A percentile compares a stretch with the other conserved stretches of the same genome.
These are phyloP conservation scores for Characodon lateralis DNA, from an alignment of 2,797 vertebrate species.

Conservation along the genomic window DNA sequence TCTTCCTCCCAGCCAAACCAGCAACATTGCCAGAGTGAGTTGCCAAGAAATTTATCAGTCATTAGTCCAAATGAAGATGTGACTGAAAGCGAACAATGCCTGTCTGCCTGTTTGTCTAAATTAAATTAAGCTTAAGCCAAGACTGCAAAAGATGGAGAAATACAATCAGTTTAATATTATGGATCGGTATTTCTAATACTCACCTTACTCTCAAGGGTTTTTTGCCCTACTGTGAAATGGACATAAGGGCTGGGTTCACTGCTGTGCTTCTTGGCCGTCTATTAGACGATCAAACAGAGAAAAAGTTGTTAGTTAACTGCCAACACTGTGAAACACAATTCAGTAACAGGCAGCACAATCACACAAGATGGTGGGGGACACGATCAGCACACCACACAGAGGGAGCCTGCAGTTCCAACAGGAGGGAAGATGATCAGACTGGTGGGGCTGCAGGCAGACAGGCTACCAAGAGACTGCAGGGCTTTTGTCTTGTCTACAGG, in stretches of 20 bases:
- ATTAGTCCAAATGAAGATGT: not conserved
- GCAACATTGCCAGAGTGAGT: not conserved
- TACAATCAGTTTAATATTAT: not conserved
- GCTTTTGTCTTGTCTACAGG: slow-evolving; percentile 54
- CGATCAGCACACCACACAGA: slow-evolving; percentile 33
- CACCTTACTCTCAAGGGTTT: slow-evolving; percentile 93
- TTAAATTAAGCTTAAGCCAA: not conserved
- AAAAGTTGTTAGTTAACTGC: slow-evolving; percentile 10
- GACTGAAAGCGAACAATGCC: not conserved
- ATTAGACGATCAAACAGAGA: slow-evolving; percentile 41
- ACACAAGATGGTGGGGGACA: slow-evolving; percentile 16
- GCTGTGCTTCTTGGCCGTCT: slow-evolving; percentile 94
- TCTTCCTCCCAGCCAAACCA: not conserved
- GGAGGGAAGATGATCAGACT: slow-evolving; percentile 40
- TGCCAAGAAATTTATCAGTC: not conserved
- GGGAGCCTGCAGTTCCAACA: slow-evolving; percentile 23
- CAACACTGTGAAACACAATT: slow-evolving; percentile 9
- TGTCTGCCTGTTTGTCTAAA: not conserved
- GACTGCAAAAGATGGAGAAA: not conserved
- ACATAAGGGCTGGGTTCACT: slow-evolving; percentile 92
- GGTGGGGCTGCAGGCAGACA: slow-evolving; percentile 64
- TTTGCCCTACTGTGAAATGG: slow-evolving; percentile 90
- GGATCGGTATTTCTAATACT: slow-evolving; percentile 35
- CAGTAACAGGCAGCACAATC: slow-evolving; percentile 14
- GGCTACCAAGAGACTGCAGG: slow-evolving; percentile 34